Conservation (phyloP, 1,140 invertebrate genomes). For the Sitophilus oryzae region DNA sequence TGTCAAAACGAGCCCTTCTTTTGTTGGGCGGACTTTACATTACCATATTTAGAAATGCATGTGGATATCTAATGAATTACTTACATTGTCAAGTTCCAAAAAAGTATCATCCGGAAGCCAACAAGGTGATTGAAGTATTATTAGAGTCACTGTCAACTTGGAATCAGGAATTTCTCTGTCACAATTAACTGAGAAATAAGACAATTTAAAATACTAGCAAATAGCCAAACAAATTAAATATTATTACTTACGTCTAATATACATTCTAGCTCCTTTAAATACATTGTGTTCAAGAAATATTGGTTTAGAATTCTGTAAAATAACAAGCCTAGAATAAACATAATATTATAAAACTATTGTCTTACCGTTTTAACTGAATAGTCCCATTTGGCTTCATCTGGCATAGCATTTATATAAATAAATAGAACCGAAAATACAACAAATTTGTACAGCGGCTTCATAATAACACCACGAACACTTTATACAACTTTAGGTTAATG, state of each 20-base stretch:
- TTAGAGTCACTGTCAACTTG: constrained; percentile 34
- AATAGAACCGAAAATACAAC: background rate
- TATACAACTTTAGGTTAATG: background rate
- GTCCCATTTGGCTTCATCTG: background rate
- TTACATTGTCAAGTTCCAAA: constrained; percentile 31
- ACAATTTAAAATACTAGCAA: constrained; percentile 18
- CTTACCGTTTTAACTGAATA: background rate
- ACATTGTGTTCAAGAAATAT: constrained; percentile 43
- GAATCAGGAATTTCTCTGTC: constrained; percentile 27
- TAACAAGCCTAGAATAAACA: background rate
- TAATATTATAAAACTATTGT: background rate
- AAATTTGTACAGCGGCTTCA: background rate
- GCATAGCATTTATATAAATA: background rate
- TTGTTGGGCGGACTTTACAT: too few species aligned
- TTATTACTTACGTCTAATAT: constrained; percentile 40
- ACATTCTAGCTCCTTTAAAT: constrained; percentile 43
- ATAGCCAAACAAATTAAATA: background rate
- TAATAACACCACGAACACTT: background rate
- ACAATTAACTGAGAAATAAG: constrained; percentile 39
- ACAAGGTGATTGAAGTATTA: constrained; percentile 37
- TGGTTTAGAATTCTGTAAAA: constrained; percentile 35
- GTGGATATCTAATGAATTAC: too few species aligned
- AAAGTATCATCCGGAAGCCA: constrained; percentile 34
- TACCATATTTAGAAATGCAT: too few species aligned
- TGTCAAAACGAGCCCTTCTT: too few species aligned